Evolutionary conservation across 1,140 invertebrate species (phyloP).

Genomic region (Vanessa atalanta): DNA sequence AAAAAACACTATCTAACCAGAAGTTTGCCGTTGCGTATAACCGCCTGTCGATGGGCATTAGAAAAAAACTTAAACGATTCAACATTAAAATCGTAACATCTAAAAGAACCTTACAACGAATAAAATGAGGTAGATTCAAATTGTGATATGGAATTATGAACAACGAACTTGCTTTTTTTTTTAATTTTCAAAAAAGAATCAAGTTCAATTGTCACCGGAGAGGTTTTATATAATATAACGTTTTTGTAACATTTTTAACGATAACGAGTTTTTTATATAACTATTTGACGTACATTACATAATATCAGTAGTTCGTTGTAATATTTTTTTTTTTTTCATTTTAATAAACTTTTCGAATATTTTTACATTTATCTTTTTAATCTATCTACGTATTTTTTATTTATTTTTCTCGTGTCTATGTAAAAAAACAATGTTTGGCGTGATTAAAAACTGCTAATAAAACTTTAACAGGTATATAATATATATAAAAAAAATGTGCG

Average conservation of each 20-base stretch:
- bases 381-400: conserved; percentile 62
- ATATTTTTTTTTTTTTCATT: conserved; percentile 55
- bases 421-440: conserved; percentile 46
- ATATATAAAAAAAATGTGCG: conserved; percentile 52
- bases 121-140: conserved; percentile 77
- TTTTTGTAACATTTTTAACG: conserved; percentile 39
- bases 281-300: conserved; percentile 51
- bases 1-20: conserved; percentile 20
- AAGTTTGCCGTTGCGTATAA: conserved; percentile 19
- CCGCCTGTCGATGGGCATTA: conserved; percentile 37
- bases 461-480: conserved; percentile 56
- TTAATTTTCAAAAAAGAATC: conserved; percentile 19
- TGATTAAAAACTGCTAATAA: conserved; percentile 42
- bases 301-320: conserved; percentile 74
- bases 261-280: conserved; percentile 52
- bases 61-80: conserved; percentile 47
- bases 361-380: conserved; percentile 43
- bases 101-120: conserved; percentile 75
- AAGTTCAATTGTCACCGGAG: conserved; percentile 23
- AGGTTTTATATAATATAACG: conserved; percentile 23
- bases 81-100: conserved; percentile 62
- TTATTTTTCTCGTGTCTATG: conserved; percentile 44
- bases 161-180: conserved; percentile 47
- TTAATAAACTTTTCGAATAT: conserved; percentile 51
- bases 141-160: conserved; percentile 75